Conservation (phyloP, 1,140 invertebrate species). For the Drosophila micromelanica region DNA sequence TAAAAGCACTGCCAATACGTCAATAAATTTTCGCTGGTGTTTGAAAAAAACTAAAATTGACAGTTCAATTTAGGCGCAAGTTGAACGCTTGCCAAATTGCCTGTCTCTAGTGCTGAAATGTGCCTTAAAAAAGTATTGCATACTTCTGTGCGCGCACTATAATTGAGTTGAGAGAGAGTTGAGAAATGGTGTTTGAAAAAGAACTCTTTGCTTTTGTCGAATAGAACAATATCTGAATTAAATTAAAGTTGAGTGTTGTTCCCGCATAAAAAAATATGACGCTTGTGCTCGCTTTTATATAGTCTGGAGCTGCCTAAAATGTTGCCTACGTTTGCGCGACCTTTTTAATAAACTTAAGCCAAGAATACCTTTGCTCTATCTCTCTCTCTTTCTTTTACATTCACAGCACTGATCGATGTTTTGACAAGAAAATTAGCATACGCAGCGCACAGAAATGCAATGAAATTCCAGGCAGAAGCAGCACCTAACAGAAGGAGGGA, state of each 20-base stretch:
- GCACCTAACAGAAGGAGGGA: slow-evolving; percentile 1
- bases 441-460: slow-evolving; percentile 18
- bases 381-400: not conserved
- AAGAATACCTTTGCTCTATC: not conserved
- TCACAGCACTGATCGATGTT: slow-evolving; percentile 60
- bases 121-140: slow-evolving; percentile 14
- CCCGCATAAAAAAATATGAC: too few relatives aligned
- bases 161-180: not conserved
- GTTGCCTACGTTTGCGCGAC: slow-evolving; percentile 1
- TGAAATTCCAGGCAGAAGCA: slow-evolving; percentile 11
- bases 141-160: not conserved
- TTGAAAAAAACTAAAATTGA: slow-evolving; percentile 44
- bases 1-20: slow-evolving; percentile 58
- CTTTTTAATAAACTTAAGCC: not conserved
- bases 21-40: slow-evolving; percentile 58
- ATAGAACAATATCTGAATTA: too few relatives aligned
- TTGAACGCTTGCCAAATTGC: slow-evolving; percentile 23
- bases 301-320: too few relatives aligned
- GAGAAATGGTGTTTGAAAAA: too few relatives aligned
- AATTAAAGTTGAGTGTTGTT: too few relatives aligned
- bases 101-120: not conserved
- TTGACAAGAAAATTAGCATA: slow-evolving; percentile 76
- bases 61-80: slow-evolving; percentile 70
- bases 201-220: too few relatives aligned
- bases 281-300: too few relatives aligned